Percentiles rank a stretch among this genome's conserved stretches.
Conservation (phyloP, 2,888 invertebrate genomes). For the Pristionchus arcanus region DNA sequence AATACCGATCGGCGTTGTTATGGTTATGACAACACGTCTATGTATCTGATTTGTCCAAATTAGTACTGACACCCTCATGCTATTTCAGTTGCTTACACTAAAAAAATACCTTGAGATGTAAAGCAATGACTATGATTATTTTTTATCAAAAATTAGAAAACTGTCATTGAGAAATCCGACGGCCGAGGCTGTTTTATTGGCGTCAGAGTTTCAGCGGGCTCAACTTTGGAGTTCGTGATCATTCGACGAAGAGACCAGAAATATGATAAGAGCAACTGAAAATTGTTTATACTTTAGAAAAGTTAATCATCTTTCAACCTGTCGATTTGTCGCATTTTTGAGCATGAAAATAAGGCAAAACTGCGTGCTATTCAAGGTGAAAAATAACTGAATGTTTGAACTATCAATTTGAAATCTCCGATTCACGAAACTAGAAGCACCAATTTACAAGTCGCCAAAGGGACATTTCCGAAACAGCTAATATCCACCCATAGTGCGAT, state of each 20-base stretch:
- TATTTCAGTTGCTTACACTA: no score
- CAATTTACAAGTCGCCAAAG: not conserved
- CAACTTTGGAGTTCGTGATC: not conserved
- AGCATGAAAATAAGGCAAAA: constrained; percentile 1
- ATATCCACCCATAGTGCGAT: not conserved
- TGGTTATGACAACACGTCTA: not conserved
- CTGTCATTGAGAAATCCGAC: not conserved
- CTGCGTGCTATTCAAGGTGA: not conserved
- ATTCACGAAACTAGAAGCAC: not conserved
- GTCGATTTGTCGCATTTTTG: not conserved
- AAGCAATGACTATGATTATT: no score
- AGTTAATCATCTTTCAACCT: not conserved
- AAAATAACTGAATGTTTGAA: not conserved
- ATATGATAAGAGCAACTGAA: not conserved
- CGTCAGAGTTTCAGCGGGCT: not conserved
- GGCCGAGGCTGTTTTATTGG: not conserved
- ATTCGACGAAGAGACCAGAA: not conserved
- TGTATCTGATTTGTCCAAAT: no score
- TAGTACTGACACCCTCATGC: no score
- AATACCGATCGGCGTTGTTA: not conserved
- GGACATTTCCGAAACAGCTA: not conserved
- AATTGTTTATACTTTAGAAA: not conserved
- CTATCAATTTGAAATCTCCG: not conserved
- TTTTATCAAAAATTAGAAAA: not conserved
- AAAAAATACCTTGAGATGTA: no score